Evolutionary conservation across 2,113 vertebrate genomes (phyloP).

Genomic region (Perccottus glenii): DNA sequence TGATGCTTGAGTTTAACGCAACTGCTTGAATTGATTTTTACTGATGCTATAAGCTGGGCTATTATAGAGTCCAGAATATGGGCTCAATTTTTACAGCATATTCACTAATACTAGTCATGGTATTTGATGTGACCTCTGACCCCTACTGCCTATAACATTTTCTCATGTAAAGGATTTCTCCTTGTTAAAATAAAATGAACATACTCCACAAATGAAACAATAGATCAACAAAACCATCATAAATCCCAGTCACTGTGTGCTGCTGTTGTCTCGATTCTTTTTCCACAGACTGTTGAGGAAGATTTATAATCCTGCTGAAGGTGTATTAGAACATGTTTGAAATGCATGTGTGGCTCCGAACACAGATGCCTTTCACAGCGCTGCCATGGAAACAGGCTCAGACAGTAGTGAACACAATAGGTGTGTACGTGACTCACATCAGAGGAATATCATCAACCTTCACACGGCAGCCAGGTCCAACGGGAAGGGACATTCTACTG

Average conservation of each 20-base stretch:
- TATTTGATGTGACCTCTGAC: constrained; percentile 14
- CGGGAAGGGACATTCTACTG: too few relatives aligned
- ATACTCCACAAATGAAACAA: constrained; percentile 10
- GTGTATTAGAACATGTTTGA: constrained; percentile 20
- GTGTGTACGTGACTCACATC: constrained; percentile 15
- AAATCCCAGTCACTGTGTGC: constrained; percentile 2
- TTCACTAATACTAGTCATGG: constrained; percentile 1
- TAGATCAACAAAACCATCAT: constrained; percentile 22
- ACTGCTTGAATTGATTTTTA: neutral
- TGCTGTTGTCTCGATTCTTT: constrained; percentile 18
- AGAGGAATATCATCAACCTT: constrained; percentile 7
- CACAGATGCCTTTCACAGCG: constrained; percentile 4
- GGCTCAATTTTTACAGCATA: constrained; percentile 1
- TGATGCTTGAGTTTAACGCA: neutral
- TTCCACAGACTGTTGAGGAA: constrained; percentile 11
- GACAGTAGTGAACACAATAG: constrained; percentile 20
- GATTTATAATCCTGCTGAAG: constrained; percentile 37
- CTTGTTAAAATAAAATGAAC: constrained; percentile 13
- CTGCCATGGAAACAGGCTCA: constrained; percentile 32
- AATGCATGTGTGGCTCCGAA: constrained; percentile 12
- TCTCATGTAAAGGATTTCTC: constrained; percentile 2
- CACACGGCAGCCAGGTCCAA: neutral
- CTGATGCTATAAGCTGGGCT: constrained; percentile 1
- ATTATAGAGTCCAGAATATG: constrained; percentile 1
- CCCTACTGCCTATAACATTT: constrained; percentile 1